These are phyloP conservation scores for Apteryx owenii DNA, from an alignment of 2,113 vertebrate species.

Conservation along the genomic window DNA sequence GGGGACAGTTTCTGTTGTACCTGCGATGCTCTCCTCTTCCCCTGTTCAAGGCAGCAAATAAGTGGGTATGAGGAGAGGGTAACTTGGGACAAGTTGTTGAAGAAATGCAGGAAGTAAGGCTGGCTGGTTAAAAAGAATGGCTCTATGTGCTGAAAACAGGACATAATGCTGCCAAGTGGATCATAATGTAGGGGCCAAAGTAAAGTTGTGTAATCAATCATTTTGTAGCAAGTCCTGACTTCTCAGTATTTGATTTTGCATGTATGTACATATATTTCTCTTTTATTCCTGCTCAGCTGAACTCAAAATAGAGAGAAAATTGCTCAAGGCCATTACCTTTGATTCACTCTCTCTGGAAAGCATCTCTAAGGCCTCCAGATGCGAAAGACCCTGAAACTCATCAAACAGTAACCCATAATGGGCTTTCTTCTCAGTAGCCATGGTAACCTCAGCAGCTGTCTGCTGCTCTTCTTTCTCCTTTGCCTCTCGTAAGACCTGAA, in stretches of 20 bases:
- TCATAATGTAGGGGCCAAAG: neutral
- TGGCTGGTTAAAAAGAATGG: neutral
- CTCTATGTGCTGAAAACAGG: neutral
- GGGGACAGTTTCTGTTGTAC: neutral
- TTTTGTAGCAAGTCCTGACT: neutral
- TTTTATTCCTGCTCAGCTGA: constrained; percentile 16
- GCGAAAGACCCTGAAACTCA: constrained; percentile 95
- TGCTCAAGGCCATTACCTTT: constrained; percentile 84
- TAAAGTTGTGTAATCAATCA: neutral
- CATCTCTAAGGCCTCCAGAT: constrained; percentile 97
- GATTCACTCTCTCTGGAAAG: constrained; percentile 94
- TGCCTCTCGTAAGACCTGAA: constrained; percentile 91
- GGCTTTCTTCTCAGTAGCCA: constrained; percentile 85
- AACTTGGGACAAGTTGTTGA: neutral
- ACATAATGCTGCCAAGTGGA: neutral
- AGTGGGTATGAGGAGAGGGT: neutral
- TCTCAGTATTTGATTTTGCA: constrained; percentile 21
- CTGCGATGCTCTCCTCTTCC: neutral
- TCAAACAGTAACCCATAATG: constrained; percentile 98
- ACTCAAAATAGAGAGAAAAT: constrained; percentile 52
- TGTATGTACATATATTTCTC: neutral
- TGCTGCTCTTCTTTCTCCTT: constrained; percentile 92
- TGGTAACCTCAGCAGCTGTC: constrained; percentile 74
- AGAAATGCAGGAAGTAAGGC: neutral
- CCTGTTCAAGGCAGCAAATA: neutral